A percentile compares a stretch with the other conserved stretches of the same genome.
Conservation (phyloP, 2,888 invertebrate genomes). For the Pilophorus perplexus region DNA sequence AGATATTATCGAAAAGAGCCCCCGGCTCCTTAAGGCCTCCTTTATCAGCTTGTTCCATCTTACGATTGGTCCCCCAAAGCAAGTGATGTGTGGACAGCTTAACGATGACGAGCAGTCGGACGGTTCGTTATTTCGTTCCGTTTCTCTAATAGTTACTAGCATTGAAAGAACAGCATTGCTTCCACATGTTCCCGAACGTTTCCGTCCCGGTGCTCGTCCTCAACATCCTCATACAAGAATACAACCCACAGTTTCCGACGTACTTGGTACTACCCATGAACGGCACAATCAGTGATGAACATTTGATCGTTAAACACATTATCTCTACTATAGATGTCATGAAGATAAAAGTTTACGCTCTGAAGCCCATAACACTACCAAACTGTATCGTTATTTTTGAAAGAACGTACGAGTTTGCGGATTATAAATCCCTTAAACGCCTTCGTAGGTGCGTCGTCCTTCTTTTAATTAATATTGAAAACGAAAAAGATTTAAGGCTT, state of each 20-base stretch:
- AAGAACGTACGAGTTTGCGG: too few species aligned
- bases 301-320: too few species aligned
- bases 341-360: too few species aligned
- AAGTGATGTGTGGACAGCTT: constrained; percentile 20
- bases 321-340: too few species aligned
- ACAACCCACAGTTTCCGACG: constrained; percentile 1
- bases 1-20: background rate
- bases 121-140: constrained; percentile 25
- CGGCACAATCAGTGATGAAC: too few species aligned
- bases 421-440: too few species aligned
- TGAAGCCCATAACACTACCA: too few species aligned
- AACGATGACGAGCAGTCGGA: constrained; percentile 13
- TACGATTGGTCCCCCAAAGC: constrained; percentile 15
- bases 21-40: background rate
- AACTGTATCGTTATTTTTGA: too few species aligned
- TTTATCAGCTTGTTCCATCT: constrained; percentile 1
- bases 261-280: background rate
- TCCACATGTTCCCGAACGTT: constrained; percentile 1
- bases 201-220: background rate
- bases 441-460: too few species aligned
- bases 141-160: background rate
- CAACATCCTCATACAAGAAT: background rate
- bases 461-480: too few species aligned
- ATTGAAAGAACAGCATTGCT: constrained; percentile 1
- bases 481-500: too few species aligned